phyloP scores from a whole-genome alignment of 1,140 invertebrate genomes.

The Ceratitis capitata region DNA sequence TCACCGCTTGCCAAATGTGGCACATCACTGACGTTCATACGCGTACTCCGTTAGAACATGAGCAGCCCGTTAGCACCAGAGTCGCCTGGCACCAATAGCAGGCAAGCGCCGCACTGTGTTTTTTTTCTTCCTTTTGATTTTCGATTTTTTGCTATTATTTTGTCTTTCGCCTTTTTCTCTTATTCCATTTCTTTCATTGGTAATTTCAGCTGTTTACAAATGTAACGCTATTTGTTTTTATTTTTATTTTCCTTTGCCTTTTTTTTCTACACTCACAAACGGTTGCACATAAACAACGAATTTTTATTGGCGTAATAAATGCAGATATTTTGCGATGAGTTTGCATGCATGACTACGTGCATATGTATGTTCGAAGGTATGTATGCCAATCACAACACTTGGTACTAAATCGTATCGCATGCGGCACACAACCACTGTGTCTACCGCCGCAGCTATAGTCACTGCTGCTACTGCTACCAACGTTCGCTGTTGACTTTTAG shows the following conservation, averaged over 20 bases:
- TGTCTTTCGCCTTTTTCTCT: background rate
- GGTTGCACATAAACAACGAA: background rate
- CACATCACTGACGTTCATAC: background rate
- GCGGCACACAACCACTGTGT: no score
- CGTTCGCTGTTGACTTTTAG: background rate
- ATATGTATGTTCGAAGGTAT: no score
- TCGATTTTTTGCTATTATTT: background rate
- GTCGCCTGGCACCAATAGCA: background rate
- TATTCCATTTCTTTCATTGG: no score
- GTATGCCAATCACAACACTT: background rate
- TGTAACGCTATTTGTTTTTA: no score
- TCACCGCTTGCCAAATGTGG: slow-evolving; percentile 31
- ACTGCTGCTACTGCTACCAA: background rate
- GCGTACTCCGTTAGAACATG: background rate
- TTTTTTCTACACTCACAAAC: background rate
- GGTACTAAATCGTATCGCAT: background rate
- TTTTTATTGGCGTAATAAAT: slow-evolving; percentile 11
- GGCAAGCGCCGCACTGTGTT: no score
- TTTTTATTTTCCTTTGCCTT: no score
- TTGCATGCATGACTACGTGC: background rate
- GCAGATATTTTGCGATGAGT: background rate
- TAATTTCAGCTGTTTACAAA: slow-evolving; percentile 23
- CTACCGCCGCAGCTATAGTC: no score
- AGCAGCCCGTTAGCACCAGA: no score
- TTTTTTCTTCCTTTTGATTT: background rate